These are phyloP conservation scores for Melipona bicolor DNA, from an alignment of 2,888 invertebrate genomes.

Conservation along the genomic window DNA sequence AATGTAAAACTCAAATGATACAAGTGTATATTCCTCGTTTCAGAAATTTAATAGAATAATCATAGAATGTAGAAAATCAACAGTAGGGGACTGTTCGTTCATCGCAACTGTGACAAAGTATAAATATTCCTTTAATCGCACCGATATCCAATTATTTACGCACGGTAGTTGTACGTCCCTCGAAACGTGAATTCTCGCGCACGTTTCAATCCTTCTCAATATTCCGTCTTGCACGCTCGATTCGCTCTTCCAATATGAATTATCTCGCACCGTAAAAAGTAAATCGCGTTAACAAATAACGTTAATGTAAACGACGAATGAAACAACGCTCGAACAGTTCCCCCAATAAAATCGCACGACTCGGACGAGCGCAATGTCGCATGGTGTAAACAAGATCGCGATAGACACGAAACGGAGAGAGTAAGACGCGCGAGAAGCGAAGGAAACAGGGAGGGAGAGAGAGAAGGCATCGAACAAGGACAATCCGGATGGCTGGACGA, in stretches of 20 bases:
- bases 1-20: too few species aligned
- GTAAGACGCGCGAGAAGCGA: not conserved
- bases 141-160: too few species aligned
- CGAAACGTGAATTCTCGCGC: too few species aligned
- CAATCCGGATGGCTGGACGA: not conserved
- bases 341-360: not conserved
- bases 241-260: not conserved
- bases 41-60: too few species aligned
- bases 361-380: not conserved
- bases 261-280: not conserved
- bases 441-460: not conserved
- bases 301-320: not conserved
- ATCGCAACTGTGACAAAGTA: too few species aligned
- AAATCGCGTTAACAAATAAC: not conserved
- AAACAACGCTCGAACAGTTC: not conserved
- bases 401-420: not conserved
- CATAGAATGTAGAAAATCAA: too few species aligned
- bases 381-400: constrained; percentile 1
- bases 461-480: not conserved
- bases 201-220: not conserved
- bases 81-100: too few species aligned
- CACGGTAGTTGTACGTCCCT: too few species aligned
- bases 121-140: too few species aligned
- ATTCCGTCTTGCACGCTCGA: not conserved
- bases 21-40: too few species aligned